A percentile compares a stretch with the other conserved stretches of the same genome.
Conservation (phyloP, 2,888 invertebrate species). For the Habroteleia sp. region DNA sequence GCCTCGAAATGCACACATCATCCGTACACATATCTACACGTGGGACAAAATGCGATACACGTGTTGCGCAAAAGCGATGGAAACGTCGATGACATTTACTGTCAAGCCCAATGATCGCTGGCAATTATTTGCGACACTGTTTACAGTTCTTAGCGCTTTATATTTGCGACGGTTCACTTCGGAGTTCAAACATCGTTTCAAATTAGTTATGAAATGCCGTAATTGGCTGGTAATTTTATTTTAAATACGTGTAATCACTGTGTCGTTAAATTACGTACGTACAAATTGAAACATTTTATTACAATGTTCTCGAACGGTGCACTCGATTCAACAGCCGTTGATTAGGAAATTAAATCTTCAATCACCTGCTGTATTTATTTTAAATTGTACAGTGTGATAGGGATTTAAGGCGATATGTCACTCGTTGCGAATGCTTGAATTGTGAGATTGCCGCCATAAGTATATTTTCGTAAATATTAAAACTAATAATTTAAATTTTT, state of each 20-base stretch:
- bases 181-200: slow-evolving; percentile 36
- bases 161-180: neutral
- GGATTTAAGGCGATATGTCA: too few relatives aligned
- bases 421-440: too few relatives aligned
- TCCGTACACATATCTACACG: slow-evolving; percentile 13
- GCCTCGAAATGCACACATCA: slow-evolving; percentile 28
- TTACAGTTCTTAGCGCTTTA: slow-evolving; percentile 7
- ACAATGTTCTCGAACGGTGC: slow-evolving; percentile 36
- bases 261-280: slow-evolving; percentile 30
- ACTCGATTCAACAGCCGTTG: slow-evolving; percentile 30
- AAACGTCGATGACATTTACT: slow-evolving; percentile 45
- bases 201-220: slow-evolving; percentile 18
- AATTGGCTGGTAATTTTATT: slow-evolving; percentile 38
- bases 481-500: too few relatives aligned
- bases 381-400: slow-evolving; percentile 31
- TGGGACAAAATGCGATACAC: slow-evolving; percentile 27
- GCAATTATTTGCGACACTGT: slow-evolving; percentile 6
- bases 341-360: slow-evolving; percentile 53
- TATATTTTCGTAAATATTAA: too few relatives aligned
- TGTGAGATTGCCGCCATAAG: too few relatives aligned
- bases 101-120: slow-evolving; percentile 3
- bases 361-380: slow-evolving; percentile 25
- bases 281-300: slow-evolving; percentile 55
- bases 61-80: slow-evolving; percentile 32
- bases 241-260: slow-evolving; percentile 23